A percentile compares a stretch with the other conserved stretches of the same genome.
Conservation (phyloP, 2,888 invertebrate species). For the Zygothrica quintamaculata region DNA sequence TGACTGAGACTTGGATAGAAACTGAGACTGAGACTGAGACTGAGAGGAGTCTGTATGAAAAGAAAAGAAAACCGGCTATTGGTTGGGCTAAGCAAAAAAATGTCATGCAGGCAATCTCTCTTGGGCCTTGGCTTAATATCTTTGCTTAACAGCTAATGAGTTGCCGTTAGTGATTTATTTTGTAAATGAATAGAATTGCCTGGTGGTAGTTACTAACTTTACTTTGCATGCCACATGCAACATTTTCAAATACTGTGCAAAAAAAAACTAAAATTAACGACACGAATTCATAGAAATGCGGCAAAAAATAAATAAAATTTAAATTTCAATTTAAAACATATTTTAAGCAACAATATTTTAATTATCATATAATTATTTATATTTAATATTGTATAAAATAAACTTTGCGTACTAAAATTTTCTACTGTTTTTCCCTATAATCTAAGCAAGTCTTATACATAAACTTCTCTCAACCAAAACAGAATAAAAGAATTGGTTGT, state of each 20-base stretch:
- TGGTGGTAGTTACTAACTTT: conserved; percentile 58
- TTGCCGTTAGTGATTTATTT: conserved; percentile 81
- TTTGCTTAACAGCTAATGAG: conserved; percentile 79
- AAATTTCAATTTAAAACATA: not conserved
- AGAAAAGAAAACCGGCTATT: too few species aligned
- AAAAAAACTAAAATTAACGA: conserved; percentile 8
- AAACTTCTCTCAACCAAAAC: too few species aligned
- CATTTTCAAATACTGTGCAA: conserved; percentile 20
- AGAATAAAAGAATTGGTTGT: conserved; percentile 5
- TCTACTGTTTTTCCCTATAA: too few species aligned
- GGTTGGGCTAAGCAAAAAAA: too few species aligned
- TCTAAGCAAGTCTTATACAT: too few species aligned
- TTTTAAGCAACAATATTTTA: too few species aligned
- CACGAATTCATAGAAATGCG: conserved; percentile 14
- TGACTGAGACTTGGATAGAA: too few species aligned
- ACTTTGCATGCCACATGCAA: conserved; percentile 79
- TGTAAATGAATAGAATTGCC: conserved; percentile 77
- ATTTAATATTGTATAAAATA: too few species aligned
- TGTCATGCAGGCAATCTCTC: conserved; percentile 72
- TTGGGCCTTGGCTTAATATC: conserved; percentile 63
- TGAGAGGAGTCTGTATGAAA: conserved; percentile 18
- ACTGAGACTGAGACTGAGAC: too few species aligned
- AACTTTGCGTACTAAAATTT: too few species aligned
- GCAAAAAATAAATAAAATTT: not conserved
- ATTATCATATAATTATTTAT: too few species aligned